Evolutionary conservation across 2,888 invertebrate genomes (phyloP).

Genomic region (Tachina grossa): DNA sequence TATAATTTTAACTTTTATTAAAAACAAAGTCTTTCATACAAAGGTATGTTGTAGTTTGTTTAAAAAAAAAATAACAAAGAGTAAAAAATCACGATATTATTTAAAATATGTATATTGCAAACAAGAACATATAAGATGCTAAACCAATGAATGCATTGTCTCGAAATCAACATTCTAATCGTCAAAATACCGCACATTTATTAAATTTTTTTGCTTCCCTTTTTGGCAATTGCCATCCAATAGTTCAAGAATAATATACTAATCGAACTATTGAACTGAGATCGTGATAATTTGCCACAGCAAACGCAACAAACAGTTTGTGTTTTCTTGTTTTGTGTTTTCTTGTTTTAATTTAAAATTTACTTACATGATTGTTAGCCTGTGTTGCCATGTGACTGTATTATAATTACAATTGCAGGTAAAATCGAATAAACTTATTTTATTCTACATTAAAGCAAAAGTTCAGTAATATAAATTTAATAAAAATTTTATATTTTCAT

Average conservation of each 20-base stretch:
- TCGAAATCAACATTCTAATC: slow-evolving; percentile 59
- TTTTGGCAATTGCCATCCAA: slow-evolving; percentile 27
- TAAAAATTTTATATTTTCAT: too few species aligned
- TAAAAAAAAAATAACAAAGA: neutral
- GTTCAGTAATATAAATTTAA: too few species aligned
- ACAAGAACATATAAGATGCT: slow-evolving; percentile 32
- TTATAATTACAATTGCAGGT: too few species aligned
- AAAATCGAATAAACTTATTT: too few species aligned
- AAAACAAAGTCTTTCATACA: too few species aligned
- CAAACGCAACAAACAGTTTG: slow-evolving; percentile 67
- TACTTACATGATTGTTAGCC: neutral
- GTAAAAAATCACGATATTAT: slow-evolving; percentile 51
- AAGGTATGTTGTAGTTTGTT: neutral
- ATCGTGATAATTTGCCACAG: slow-evolving; percentile 68
- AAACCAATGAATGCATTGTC: slow-evolving; percentile 31
- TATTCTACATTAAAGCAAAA: too few species aligned
- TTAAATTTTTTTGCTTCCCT: slow-evolving; percentile 38
- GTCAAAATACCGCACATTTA: slow-evolving; percentile 60
- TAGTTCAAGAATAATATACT: slow-evolving; percentile 17
- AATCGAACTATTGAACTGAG: slow-evolving; percentile 66
- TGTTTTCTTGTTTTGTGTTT: slow-evolving; percentile 9
- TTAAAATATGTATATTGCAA: slow-evolving; percentile 25
- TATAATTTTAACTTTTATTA: too few species aligned
- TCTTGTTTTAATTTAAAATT: neutral
- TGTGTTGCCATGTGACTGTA: neutral